Percentiles rank a stretch among this genome's conserved stretches.
Evolutionary conservation across 2,113 vertebrate species (phyloP).

Genomic region (Recurvirostra avosetta): DNA sequence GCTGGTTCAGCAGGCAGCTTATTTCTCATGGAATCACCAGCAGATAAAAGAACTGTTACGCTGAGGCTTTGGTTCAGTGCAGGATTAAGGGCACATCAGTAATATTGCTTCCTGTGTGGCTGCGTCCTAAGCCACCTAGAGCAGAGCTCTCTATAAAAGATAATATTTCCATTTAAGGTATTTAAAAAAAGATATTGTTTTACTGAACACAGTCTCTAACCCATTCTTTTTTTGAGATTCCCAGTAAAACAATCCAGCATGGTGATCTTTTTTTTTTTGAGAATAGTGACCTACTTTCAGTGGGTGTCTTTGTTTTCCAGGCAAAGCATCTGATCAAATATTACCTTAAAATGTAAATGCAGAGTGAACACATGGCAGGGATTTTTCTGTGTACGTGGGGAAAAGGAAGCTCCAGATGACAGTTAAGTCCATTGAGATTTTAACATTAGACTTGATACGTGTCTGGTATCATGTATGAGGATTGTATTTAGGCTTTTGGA

Average conservation of each 20-base stretch:
- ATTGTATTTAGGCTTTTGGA: background rate
- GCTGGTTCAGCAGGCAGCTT: slow-evolving; percentile 72
- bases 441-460: background rate
- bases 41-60: slow-evolving; percentile 75
- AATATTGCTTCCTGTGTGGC: background rate
- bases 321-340: slow-evolving; percentile 1
- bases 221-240: background rate
- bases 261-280: background rate
- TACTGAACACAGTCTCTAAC: background rate
- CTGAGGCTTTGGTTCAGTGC: slow-evolving; percentile 72
- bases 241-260: background rate
- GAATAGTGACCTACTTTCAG: slow-evolving; percentile 16
- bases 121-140: background rate
- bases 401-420: background rate
- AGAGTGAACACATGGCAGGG: background rate
- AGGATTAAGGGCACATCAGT: slow-evolving; percentile 74
- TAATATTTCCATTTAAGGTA: background rate
- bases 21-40: slow-evolving; percentile 62
- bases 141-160: background rate
- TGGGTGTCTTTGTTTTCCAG: background rate
- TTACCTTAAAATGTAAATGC: background rate
- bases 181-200: background rate
- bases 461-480: background rate
- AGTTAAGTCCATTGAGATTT: background rate
- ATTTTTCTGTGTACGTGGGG: background rate